These are phyloP conservation scores for Maconellicoccus hirsutus DNA, from an alignment of 1,140 invertebrate species.

Conservation along the genomic window DNA sequence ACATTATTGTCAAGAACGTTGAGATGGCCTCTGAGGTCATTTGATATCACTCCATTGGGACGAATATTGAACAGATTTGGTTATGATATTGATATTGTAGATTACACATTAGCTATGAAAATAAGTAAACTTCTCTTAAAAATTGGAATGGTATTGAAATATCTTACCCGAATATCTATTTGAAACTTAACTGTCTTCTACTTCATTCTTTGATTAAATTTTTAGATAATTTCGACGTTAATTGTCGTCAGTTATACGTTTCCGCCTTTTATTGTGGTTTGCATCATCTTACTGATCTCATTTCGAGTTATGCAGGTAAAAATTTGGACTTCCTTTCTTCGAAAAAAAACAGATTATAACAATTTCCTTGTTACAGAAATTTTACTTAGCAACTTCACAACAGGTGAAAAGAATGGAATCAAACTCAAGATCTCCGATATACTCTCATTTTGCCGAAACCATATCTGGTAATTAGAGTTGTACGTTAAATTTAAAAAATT, in stretches of 20 bases:
- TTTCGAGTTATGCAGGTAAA: conserved; percentile 74
- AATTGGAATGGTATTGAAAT: background rate
- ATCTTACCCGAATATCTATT: background rate
- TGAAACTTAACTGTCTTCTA: no score
- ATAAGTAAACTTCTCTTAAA: background rate
- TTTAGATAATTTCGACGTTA: conserved; percentile 71
- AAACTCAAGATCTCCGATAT: conserved; percentile 92
- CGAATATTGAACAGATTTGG: conserved; percentile 77
- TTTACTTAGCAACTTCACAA: conserved; percentile 86
- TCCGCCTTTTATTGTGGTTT: conserved; percentile 68
- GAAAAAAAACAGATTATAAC: no score
- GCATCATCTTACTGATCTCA: conserved; percentile 69
- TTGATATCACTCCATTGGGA: conserved; percentile 77
- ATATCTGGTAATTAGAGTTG: conserved; percentile 45
- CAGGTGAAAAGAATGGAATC: conserved; percentile 93
- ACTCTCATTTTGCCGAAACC: conserved; percentile 94
- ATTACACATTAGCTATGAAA: conserved; percentile 38
- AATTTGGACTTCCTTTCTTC: no score
- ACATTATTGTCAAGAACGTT: conserved; percentile 61
- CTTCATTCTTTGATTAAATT: conserved; percentile 28
- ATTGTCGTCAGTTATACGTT: conserved; percentile 84
- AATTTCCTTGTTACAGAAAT: conserved; percentile 69
- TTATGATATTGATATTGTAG: conserved; percentile 52
- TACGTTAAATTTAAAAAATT: background rate
- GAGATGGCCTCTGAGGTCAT: conserved; percentile 64